phyloP scores from a whole-genome alignment of 2,113 vertebrate genomes.

The Prunella fulvescens region DNA sequence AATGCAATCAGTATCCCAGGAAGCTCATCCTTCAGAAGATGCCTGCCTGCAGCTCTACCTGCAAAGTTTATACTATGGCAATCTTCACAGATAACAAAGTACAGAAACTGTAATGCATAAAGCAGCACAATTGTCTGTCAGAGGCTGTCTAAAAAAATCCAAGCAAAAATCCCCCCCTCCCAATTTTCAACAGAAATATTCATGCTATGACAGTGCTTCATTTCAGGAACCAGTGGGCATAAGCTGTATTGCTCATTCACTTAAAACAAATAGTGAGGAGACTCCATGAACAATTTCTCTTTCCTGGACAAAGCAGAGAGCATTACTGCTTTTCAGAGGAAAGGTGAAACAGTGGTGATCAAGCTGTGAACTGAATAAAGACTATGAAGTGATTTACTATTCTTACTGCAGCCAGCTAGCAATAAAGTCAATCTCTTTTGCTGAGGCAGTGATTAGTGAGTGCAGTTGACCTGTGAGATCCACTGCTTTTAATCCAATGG shows the following conservation, averaged over 20 bases:
- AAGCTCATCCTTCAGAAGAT: constrained; percentile 2
- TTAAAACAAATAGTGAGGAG: constrained; percentile 66
- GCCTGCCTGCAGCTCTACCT: not conserved
- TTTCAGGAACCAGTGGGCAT: constrained; percentile 49
- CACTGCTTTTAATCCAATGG: constrained; percentile 44
- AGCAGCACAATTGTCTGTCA: not conserved
- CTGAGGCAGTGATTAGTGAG: constrained; percentile 63
- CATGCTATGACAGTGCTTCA: constrained; percentile 23
- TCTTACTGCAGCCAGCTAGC: constrained; percentile 60
- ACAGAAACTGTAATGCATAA: not conserved
- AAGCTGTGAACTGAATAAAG: constrained; percentile 69
- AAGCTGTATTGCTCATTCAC: constrained; percentile 54
- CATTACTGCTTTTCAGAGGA: constrained; percentile 52
- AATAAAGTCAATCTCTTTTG: constrained; percentile 45
- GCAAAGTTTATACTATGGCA: not conserved
- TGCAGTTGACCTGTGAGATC: constrained; percentile 34
- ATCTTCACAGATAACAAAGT: not conserved
- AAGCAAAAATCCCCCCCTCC: not conserved
- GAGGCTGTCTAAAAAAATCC: not conserved
- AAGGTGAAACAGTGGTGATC: constrained; percentile 58
- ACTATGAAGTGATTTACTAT: constrained; percentile 66
- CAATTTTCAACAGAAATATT: not conserved
- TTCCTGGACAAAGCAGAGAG: constrained; percentile 46
- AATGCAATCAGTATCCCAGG: constrained; percentile 14
- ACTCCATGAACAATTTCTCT: constrained; percentile 54